Percentiles rank a stretch among this genome's conserved stretches.
Conservation (phyloP, 2,797 vertebrate species). For the Loriculus beryllinus region DNA sequence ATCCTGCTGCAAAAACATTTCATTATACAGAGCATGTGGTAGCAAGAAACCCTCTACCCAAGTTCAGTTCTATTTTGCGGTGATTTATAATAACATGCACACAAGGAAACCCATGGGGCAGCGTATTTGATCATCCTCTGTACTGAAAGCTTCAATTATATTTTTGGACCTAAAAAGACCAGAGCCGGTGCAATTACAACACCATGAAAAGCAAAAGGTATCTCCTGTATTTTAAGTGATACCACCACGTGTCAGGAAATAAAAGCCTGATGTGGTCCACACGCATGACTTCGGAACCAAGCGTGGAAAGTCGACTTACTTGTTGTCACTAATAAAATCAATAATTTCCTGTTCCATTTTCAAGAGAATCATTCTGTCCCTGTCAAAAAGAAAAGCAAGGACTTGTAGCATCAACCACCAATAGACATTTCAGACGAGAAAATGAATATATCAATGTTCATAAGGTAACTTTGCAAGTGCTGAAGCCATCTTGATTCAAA, state of each 20-base stretch:
- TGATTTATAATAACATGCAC: neutral
- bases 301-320: slow-evolving; percentile 72
- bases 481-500: neutral
- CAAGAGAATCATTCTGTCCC: slow-evolving; percentile 93
- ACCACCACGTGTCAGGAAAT: neutral
- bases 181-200: slow-evolving; percentile 8
- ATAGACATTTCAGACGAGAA: neutral
- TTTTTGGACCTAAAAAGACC: slow-evolving; percentile 42
- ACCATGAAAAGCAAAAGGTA: slow-evolving; percentile 17
- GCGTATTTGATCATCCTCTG: neutral
- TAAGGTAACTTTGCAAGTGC: neutral
- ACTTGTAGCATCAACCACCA: neutral
- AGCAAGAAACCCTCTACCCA: neutral
- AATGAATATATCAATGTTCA: neutral
- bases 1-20: neutral
- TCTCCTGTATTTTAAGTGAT: neutral
- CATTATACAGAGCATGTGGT: neutral
- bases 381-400: slow-evolving; percentile 66
- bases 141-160: neutral
- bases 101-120: neutral
- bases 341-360: slow-evolving; percentile 97
- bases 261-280: neutral
- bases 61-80: neutral
- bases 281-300: neutral
- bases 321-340: slow-evolving; percentile 92